These are phyloP conservation scores for Microcebus tavaratra DNA, from an alignment of 2,113 vertebrate genomes.

Conservation along the genomic window DNA sequence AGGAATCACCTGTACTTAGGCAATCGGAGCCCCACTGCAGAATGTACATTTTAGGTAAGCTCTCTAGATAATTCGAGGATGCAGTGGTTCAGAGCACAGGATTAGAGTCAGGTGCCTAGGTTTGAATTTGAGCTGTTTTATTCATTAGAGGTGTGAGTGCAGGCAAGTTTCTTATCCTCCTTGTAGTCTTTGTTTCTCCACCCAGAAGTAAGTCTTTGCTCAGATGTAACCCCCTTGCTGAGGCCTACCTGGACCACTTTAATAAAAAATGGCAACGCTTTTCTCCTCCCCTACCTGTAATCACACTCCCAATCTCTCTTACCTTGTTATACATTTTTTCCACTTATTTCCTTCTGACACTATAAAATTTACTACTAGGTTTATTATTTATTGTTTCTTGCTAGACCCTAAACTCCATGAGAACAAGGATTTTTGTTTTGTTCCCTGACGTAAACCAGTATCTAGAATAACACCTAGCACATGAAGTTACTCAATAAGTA, in stretches of 20 bases:
- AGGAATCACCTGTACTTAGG: neutral
- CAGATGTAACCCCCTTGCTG: neutral
- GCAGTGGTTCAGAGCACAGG: neutral
- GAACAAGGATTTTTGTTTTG: neutral
- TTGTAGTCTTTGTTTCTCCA: neutral
- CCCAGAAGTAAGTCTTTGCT: neutral
- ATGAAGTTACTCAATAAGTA: neutral
- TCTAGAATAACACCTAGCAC: neutral
- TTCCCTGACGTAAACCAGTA: neutral
- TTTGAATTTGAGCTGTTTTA: neutral
- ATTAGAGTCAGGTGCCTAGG: neutral
- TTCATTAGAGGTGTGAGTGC: neutral
- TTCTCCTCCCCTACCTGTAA: neutral
- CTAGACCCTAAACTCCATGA: neutral
- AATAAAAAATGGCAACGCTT: neutral
- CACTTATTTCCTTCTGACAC: conserved; percentile 20
- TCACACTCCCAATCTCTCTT: neutral
- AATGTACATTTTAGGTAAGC: neutral
- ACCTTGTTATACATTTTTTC: neutral
- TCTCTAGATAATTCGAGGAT: neutral
- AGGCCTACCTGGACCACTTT: neutral
- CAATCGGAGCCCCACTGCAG: neutral
- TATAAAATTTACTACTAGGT: neutral
- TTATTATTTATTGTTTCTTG: neutral
- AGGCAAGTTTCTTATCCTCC: neutral